A percentile compares a stretch with the other conserved stretches of the same genome.
Evolutionary conservation across 2,797 vertebrate species (phyloP).

Genomic region (Semotilus atromaculatus): DNA sequence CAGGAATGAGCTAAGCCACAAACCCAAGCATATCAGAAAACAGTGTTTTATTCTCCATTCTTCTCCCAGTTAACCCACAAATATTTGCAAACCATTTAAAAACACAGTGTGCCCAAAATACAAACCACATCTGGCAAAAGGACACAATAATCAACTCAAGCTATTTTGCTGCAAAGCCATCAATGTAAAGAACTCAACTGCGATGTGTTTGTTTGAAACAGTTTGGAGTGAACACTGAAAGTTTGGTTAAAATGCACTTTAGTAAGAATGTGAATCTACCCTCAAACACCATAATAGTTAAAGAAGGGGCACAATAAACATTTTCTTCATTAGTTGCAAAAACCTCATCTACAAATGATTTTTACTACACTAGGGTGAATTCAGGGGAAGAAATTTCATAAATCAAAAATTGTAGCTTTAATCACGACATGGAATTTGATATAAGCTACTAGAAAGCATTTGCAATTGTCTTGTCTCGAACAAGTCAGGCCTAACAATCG

Average conservation of each 20-base stretch:
- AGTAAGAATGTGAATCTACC: background rate
- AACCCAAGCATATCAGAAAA: constrained; percentile 11
- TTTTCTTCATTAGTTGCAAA: background rate
- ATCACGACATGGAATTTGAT: background rate
- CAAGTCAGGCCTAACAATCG: background rate
- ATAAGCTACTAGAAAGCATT: background rate
- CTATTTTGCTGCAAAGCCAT: background rate
- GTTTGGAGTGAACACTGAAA: background rate
- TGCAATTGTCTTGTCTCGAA: background rate
- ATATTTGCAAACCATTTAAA: constrained; percentile 29
- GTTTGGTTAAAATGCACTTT: background rate
- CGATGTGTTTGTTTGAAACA: constrained; percentile 21
- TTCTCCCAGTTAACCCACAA: constrained; percentile 23
- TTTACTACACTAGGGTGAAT: background rate
- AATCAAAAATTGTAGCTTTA: background rate
- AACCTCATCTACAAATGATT: background rate
- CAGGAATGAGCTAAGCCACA: constrained; percentile 24
- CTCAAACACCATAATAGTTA: background rate
- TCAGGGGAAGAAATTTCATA: background rate
- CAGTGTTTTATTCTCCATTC: constrained; percentile 2
- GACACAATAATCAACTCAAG: background rate
- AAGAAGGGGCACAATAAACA: background rate
- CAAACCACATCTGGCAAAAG: constrained; percentile 39
- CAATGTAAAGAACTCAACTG: constrained; percentile 13
- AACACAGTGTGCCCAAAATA: constrained; percentile 9